Conservation (phyloP, 2,888 invertebrate genomes). For the Baccha elongata region DNA sequence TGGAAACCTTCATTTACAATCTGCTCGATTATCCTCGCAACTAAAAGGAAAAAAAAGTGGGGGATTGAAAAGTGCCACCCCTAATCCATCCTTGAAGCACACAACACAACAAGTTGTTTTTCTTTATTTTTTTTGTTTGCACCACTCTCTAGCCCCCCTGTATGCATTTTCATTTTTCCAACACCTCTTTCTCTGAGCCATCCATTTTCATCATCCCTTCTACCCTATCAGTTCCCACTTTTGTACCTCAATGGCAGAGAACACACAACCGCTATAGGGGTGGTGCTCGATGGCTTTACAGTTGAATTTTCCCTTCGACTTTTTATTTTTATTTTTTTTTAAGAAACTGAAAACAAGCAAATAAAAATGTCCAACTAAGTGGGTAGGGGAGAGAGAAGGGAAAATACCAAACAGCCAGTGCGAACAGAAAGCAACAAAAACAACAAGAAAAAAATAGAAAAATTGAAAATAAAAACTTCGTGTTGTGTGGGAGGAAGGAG, state of each 20-base stretch:
- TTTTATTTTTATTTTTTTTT: constrained; percentile 26
- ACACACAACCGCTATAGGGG: constrained; percentile 26
- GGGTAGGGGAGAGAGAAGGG: constrained; percentile 22
- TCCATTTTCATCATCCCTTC: constrained; percentile 28
- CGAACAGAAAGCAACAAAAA: not conserved
- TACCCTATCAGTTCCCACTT: constrained; percentile 12
- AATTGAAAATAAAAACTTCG: constrained; percentile 62
- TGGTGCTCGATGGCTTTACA: constrained; percentile 59
- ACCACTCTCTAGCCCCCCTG: not conserved
- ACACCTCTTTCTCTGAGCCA: constrained; percentile 52
- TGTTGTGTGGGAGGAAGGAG: constrained; percentile 24
- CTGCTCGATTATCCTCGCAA: constrained; percentile 71
- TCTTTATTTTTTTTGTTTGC: constrained; percentile 35
- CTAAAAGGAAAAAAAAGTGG: constrained; percentile 18
- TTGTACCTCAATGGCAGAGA: constrained; percentile 61
- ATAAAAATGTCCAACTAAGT: constrained; percentile 69
- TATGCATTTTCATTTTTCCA: constrained; percentile 55
- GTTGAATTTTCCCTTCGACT: constrained; percentile 56
- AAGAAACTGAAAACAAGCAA: constrained; percentile 64
- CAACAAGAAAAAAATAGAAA: constrained; percentile 10
- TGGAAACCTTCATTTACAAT: constrained; percentile 70
- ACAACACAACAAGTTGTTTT: constrained; percentile 71
- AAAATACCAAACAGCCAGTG: constrained; percentile 14
- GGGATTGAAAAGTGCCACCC: constrained; percentile 36
- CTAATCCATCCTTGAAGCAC: constrained; percentile 56